A percentile compares a stretch with the other conserved stretches of the same genome.
phyloP scores from a whole-genome alignment of 2,113 vertebrate species.

The Leucoraja erinaceus region DNA sequence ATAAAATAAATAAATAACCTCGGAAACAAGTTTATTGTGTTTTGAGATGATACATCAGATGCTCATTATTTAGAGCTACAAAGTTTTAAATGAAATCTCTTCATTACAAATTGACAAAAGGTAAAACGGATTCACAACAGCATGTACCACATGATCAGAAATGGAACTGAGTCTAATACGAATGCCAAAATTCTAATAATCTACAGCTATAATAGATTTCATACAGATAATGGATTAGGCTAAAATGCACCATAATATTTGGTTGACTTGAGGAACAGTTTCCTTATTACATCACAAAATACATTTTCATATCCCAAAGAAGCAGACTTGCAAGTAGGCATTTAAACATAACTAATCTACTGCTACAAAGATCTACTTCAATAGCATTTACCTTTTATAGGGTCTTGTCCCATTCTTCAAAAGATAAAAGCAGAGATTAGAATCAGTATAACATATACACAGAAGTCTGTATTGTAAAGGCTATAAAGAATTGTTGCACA shows the following conservation, averaged over 20 bases:
- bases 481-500: constrained; percentile 86
- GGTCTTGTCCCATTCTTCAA: constrained; percentile 72
- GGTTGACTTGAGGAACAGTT: constrained; percentile 89
- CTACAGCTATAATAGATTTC: constrained; percentile 80
- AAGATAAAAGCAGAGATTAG: constrained; percentile 83
- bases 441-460: constrained; percentile 87
- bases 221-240: constrained; percentile 92
- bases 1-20: constrained; percentile 51
- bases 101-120: constrained; percentile 89
- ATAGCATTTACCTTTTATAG: constrained; percentile 73
- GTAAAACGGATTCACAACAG: constrained; percentile 88
- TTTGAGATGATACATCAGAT: constrained; percentile 83
- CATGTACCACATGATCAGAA: constrained; percentile 86
- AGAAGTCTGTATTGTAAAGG: constrained; percentile 93
- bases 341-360: constrained; percentile 92
- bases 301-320: constrained; percentile 95
- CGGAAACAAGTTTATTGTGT: constrained; percentile 81
- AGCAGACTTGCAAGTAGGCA: constrained; percentile 91
- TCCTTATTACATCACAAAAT: constrained; percentile 95
- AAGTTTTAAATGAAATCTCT: constrained; percentile 84
- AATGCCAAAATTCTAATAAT: constrained; percentile 86
- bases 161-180: constrained; percentile 82
- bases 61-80: constrained; percentile 78
- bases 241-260: constrained; percentile 96
- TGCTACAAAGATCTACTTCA: constrained; percentile 85